Evolutionary conservation across 1,140 invertebrate species (phyloP).

Genomic region (Meloidogyne floridensis): DNA sequence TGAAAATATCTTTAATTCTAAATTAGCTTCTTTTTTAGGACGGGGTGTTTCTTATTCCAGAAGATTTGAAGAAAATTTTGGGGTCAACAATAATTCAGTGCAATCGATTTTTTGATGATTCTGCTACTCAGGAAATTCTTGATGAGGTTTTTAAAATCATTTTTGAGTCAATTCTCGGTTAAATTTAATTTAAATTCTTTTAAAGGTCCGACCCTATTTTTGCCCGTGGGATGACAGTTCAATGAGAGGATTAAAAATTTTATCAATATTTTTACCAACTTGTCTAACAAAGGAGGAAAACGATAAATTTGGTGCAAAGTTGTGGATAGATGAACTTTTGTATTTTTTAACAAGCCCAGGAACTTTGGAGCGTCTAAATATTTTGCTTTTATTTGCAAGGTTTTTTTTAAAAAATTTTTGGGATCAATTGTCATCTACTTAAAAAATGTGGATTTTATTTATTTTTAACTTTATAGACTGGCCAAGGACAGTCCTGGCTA

Average conservation of each 20-base stretch:
- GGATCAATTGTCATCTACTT: no score
- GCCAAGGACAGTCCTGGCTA: conserved; percentile 79
- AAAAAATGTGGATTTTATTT: no score
- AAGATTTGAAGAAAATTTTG: conserved; percentile 68
- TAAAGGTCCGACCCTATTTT: conserved; percentile 72
- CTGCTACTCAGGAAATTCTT: conserved; percentile 83
- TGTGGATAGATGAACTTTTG: conserved; percentile 83
- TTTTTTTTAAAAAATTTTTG: conserved; percentile 14
- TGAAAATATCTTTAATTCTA: conserved; percentile 3
- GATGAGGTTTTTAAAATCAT: conserved; percentile 72
- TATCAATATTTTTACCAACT: conserved; percentile 79
- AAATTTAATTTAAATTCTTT: not conserved
- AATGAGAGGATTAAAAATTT: conserved; percentile 71
- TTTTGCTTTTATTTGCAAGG: conserved; percentile 57
- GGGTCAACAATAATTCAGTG: conserved; percentile 53
- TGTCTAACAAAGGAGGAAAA: conserved; percentile 73
- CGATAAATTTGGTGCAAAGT: conserved; percentile 69
- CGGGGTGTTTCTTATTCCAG: conserved; percentile 68
- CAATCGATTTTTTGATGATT: conserved; percentile 73
- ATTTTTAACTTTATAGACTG: conserved; percentile 67
- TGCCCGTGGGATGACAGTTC: conserved; percentile 76
- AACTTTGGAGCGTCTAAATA: conserved; percentile 47
- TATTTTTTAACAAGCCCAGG: conserved; percentile 53
- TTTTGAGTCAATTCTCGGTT: not conserved
- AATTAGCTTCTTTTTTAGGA: conserved; percentile 45